phyloP scores from a whole-genome alignment of 2,113 vertebrate genomes.

The Speoplatyrhinus poulsoni region DNA sequence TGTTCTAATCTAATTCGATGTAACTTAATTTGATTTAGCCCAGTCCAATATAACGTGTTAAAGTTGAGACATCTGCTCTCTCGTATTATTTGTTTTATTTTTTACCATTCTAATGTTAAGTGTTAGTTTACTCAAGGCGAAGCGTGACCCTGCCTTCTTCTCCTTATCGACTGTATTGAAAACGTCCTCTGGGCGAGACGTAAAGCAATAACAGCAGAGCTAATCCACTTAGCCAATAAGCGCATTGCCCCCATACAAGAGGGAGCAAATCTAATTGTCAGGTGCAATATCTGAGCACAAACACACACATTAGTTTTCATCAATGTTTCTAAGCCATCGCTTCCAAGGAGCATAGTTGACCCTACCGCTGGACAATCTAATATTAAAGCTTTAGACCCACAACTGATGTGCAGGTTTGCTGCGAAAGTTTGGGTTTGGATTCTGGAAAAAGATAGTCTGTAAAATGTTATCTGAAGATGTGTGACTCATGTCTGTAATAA shows the following conservation, averaged over 20 bases:
- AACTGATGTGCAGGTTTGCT: constrained; percentile 45
- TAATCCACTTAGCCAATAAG: constrained; percentile 75
- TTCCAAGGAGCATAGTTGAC: constrained; percentile 59
- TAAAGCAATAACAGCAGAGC: constrained; percentile 74
- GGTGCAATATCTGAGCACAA: constrained; percentile 74
- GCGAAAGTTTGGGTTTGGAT: constrained; percentile 34
- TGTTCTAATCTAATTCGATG: too few species aligned
- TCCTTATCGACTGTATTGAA: constrained; percentile 61
- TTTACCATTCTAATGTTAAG: neutral
- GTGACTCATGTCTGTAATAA: constrained; percentile 14
- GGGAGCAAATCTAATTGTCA: constrained; percentile 78
- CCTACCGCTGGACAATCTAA: constrained; percentile 60
- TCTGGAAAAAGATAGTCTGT: constrained; percentile 32
- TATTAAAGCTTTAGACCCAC: constrained; percentile 58
- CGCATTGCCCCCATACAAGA: constrained; percentile 68
- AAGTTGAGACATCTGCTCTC: too few species aligned
- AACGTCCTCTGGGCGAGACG: constrained; percentile 70
- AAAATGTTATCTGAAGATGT: neutral
- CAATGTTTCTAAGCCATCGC: constrained; percentile 67
- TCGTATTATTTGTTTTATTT: neutral
- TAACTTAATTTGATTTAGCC: too few species aligned
- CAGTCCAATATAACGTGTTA: too few species aligned
- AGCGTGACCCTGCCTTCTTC: neutral
- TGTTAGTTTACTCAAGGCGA: neutral
- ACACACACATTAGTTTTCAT: constrained; percentile 81